These are phyloP conservation scores for Hesperia comma DNA, from an alignment of 2,888 invertebrate species.

Conservation along the genomic window DNA sequence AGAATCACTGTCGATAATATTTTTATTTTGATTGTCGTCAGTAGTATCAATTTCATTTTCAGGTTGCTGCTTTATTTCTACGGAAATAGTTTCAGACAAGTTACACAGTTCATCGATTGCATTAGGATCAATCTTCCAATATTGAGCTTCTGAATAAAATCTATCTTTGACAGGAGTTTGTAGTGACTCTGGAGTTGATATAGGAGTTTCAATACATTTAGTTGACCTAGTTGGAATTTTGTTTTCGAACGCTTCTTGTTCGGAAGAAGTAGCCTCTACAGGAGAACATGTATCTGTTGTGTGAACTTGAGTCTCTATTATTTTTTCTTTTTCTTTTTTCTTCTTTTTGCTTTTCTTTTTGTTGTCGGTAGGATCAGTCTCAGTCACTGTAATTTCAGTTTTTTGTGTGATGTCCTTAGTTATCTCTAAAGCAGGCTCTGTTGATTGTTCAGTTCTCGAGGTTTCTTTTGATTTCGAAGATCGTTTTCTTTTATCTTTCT, in stretches of 20 bases:
- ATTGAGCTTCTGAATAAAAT: constrained; percentile 74
- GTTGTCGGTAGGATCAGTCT: constrained; percentile 34
- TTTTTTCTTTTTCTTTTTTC: constrained; percentile 65
- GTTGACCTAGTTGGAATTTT: constrained; percentile 29
- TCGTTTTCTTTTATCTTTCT: constrained; percentile 69
- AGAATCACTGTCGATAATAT: background rate
- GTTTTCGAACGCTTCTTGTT: constrained; percentile 45
- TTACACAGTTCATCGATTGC: constrained; percentile 53
- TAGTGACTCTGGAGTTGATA: constrained; percentile 70
- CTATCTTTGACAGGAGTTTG: constrained; percentile 76
- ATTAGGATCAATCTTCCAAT: constrained; percentile 71
- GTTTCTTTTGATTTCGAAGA: constrained; percentile 53
- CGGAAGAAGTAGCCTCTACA: constrained; percentile 48
- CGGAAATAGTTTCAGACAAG: constrained; percentile 59
- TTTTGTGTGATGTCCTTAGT: constrained; percentile 40
- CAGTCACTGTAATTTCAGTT: constrained; percentile 27
- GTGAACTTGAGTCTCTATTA: constrained; percentile 43
- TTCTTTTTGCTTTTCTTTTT: constrained; percentile 69
- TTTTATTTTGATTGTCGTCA: constrained; percentile 17
- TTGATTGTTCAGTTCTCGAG: constrained; percentile 43
- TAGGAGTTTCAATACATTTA: constrained; percentile 52
- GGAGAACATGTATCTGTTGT: constrained; percentile 45
- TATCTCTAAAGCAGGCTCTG: constrained; percentile 39
- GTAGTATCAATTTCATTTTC: constrained; percentile 31
- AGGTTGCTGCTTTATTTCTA: constrained; percentile 53